Conservation (phyloP, 2,888 invertebrate species). For the Meandrusa payeni region DNA sequence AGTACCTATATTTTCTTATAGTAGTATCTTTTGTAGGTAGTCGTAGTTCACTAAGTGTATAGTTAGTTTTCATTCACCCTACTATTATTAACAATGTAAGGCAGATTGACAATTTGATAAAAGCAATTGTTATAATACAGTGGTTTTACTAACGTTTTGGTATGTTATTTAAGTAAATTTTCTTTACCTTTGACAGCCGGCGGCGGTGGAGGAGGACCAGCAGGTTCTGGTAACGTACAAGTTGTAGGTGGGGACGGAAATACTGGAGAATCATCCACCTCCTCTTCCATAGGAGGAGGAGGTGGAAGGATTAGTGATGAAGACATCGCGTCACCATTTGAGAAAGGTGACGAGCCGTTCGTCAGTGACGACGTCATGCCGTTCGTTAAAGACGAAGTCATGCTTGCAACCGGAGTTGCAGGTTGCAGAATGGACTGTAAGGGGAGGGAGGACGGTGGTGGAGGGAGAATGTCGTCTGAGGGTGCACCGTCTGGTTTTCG, state of each 20-base stretch:
- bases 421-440: slow-evolving; percentile 50
- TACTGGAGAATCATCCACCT: slow-evolving; percentile 46
- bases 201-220: slow-evolving; percentile 86
- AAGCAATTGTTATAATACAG: no score
- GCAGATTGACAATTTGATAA: no score
- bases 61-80: no score
- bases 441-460: slow-evolving; percentile 54
- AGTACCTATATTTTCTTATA: no score
- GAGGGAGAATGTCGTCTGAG: slow-evolving; percentile 63
- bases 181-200: slow-evolving; percentile 64
- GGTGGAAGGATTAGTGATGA: slow-evolving; percentile 54
- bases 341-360: slow-evolving; percentile 35
- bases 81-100: no score
- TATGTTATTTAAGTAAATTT: no score
- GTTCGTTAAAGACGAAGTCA: slow-evolving; percentile 41
- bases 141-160: no score
- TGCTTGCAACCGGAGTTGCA: slow-evolving; percentile 39
- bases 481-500: slow-evolving; percentile 73
- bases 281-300: slow-evolving; percentile 43
- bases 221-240: slow-evolving; percentile 86
- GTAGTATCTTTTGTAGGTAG: no score
- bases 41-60: no score
- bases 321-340: slow-evolving; percentile 39
- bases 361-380: slow-evolving; percentile 31
- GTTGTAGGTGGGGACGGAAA: slow-evolving; percentile 76